A percentile compares a stretch with the other conserved stretches of the same genome.
Conservation (phyloP, 2,113 vertebrate species). For the Proteles cristata region DNA sequence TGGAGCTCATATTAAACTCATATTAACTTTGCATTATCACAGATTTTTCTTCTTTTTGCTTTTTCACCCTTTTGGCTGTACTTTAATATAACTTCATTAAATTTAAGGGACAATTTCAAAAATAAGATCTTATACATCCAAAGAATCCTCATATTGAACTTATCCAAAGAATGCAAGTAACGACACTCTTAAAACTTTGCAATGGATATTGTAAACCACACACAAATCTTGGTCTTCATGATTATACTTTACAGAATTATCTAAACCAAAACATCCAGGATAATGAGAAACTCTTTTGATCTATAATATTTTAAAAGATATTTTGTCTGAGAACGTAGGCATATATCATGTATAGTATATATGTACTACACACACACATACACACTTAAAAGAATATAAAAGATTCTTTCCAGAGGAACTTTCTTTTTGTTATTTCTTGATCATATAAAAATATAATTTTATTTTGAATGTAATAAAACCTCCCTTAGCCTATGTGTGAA, state of each 20-base stretch:
- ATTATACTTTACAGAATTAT: not conserved
- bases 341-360: not conserved
- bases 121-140: constrained; percentile 21
- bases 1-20: not conserved
- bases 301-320: not conserved
- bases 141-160: constrained; percentile 27
- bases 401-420: not conserved
- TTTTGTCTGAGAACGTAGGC: not conserved
- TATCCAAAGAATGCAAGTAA: constrained; percentile 26
- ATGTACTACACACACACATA: not conserved
- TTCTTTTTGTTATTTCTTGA: not conserved
- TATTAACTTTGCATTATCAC: constrained; percentile 26
- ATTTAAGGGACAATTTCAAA: constrained; percentile 19
- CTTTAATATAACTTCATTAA: constrained; percentile 57
- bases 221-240: not conserved
- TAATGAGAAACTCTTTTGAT: not conserved
- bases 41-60: constrained; percentile 37
- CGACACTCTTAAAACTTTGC: not conserved
- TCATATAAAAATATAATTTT: not conserved
- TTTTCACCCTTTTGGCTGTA: not conserved
- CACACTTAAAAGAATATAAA: not conserved
- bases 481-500: not conserved
- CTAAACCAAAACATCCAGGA: not conserved
- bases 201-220: not conserved
- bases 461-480: not conserved